A percentile compares a stretch with the other conserved stretches of the same genome.
These are phyloP conservation scores for Trachelus tabidus DNA, from an alignment of 2,888 invertebrate species.

Conservation along the genomic window DNA sequence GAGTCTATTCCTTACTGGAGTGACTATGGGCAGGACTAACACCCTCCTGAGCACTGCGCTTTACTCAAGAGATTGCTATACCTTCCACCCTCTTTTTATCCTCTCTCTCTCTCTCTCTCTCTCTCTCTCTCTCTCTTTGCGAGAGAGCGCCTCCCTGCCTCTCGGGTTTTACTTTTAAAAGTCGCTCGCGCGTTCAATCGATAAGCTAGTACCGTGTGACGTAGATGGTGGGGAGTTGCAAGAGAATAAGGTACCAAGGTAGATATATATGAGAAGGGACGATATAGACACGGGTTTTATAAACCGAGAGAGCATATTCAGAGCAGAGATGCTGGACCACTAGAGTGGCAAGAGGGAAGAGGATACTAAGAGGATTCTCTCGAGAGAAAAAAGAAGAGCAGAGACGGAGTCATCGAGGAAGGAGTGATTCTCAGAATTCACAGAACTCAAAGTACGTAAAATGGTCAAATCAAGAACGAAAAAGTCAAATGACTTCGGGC, in stretches of 20 bases:
- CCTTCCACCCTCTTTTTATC: too few species aligned
- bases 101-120: too few species aligned
- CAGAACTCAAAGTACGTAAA: too few species aligned
- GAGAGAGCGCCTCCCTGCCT: neutral
- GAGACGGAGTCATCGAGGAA: neutral
- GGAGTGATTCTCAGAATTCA: slow-evolving; percentile 12
- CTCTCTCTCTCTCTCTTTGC: too few species aligned
- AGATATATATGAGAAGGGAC: neutral
- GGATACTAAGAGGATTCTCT: slow-evolving; percentile 40
- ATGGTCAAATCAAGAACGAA: too few species aligned
- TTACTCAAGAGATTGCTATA: too few species aligned
- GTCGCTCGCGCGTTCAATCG: slow-evolving; percentile 13
- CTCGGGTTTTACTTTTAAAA: slow-evolving; percentile 21
- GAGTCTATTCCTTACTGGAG: too few species aligned
- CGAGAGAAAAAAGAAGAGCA: slow-evolving; percentile 1
- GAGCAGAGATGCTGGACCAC: slow-evolving; percentile 26
- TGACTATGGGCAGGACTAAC: too few species aligned
- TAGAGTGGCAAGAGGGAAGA: slow-evolving; percentile 10
- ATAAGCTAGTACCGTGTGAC: slow-evolving; percentile 5
- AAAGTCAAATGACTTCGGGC: too few species aligned
- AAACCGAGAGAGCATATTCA: slow-evolving; percentile 36
- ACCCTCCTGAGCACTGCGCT: too few species aligned
- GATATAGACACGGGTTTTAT: slow-evolving; percentile 33
- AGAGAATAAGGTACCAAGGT: neutral
- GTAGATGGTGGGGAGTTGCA: neutral